Percentiles rank a stretch among this genome's conserved stretches.
These are phyloP conservation scores for Archocentrus centrarchus DNA, from an alignment of 2,113 vertebrate genomes.

Conservation along the genomic window DNA sequence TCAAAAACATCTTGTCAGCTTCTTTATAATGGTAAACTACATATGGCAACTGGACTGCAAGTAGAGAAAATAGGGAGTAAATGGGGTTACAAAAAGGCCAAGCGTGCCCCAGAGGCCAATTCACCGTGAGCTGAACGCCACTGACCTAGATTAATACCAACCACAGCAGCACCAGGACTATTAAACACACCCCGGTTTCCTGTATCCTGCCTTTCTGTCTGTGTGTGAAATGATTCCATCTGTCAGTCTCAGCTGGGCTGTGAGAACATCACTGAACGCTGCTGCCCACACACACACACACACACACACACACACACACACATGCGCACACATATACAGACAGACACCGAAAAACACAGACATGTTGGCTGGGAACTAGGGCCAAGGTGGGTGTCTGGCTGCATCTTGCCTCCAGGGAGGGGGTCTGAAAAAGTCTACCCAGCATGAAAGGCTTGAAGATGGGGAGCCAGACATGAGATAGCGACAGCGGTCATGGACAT, in stretches of 20 bases:
- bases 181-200: slow-evolving; percentile 69
- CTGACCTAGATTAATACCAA: slow-evolving; percentile 78
- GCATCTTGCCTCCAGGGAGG: slow-evolving; percentile 45
- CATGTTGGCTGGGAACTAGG: slow-evolving; percentile 47
- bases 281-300: slow-evolving; percentile 40
- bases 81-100: slow-evolving; percentile 64
- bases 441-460: slow-evolving; percentile 40
- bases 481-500: background rate
- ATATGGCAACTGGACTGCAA: slow-evolving; percentile 35
- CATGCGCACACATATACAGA: slow-evolving; percentile 19
- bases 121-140: slow-evolving; percentile 50
- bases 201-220: slow-evolving; percentile 75
- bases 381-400: slow-evolving; percentile 69
- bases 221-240: slow-evolving; percentile 79
- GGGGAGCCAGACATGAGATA: slow-evolving; percentile 15
- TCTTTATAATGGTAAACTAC: slow-evolving; percentile 34
- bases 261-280: slow-evolving; percentile 61
- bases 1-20: slow-evolving; percentile 29
- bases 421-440: slow-evolving; percentile 6
- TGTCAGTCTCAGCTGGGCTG: slow-evolving; percentile 77
- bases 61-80: slow-evolving; percentile 48
- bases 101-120: slow-evolving; percentile 58
- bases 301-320: slow-evolving; percentile 19
- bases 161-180: slow-evolving; percentile 62
- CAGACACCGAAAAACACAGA: slow-evolving; percentile 62